phyloP scores from a whole-genome alignment of 2,113 vertebrate genomes.

The Urocynchramus pylzowi region DNA sequence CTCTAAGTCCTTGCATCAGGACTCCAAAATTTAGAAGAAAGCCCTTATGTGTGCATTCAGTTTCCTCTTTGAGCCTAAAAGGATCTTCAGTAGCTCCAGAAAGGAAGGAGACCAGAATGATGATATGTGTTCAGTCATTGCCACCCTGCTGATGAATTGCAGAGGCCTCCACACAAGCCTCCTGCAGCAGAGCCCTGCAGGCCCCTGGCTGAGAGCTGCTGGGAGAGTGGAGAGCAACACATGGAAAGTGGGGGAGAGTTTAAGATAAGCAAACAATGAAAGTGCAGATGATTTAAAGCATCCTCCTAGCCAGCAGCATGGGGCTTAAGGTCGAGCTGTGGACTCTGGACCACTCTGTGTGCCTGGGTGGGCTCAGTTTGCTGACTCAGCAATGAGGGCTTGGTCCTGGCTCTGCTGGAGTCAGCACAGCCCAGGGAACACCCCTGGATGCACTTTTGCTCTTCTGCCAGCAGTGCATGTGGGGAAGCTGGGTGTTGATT shows the following conservation, averaged over 20 bases:
- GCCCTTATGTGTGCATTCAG: not conserved
- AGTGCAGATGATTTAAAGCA: constrained; percentile 30
- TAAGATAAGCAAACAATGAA: constrained; percentile 35
- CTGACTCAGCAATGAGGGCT: not conserved
- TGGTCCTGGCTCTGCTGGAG: not conserved
- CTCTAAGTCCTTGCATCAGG: not conserved
- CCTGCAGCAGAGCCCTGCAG: not conserved
- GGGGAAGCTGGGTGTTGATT: not conserved
- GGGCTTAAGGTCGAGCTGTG: not conserved
- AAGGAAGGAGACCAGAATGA: not conserved
- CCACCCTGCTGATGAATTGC: not conserved
- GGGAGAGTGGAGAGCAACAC: not conserved
- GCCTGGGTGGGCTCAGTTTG: not conserved
- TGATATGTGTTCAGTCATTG: not conserved
- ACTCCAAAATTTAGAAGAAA: not conserved
- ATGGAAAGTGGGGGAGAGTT: constrained; percentile 29
- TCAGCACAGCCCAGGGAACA: rapidly evolving
- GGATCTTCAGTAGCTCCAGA: not conserved
- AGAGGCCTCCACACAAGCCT: not conserved
- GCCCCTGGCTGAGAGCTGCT: not conserved
- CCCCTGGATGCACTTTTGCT: not conserved
- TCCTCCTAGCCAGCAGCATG: not conserved
- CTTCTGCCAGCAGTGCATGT: not conserved
- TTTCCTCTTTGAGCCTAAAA: not conserved
- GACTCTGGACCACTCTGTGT: not conserved